Evolutionary conservation across 2,888 invertebrate species (phyloP).

Genomic region (Rhaphigaster nebulosa): DNA sequence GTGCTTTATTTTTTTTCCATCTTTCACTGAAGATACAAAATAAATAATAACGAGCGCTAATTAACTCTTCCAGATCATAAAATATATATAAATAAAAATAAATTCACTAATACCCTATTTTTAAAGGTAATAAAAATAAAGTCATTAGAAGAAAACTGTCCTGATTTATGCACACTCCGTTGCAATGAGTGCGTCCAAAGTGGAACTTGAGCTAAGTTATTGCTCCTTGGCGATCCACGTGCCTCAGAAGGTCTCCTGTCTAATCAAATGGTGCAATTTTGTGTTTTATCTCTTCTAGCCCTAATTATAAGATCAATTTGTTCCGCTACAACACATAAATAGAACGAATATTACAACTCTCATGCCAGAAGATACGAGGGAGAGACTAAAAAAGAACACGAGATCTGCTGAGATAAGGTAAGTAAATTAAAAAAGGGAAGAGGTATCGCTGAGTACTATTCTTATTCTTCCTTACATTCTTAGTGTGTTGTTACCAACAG

Average conservation of each 20-base stretch:
- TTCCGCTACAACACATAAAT: not conserved
- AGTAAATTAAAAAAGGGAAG: too few relatives aligned
- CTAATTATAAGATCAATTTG: not conserved
- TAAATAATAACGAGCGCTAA: not conserved
- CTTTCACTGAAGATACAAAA: too few relatives aligned
- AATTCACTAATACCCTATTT: not conserved
- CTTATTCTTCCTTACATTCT: too few relatives aligned
- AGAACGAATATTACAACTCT: not conserved
- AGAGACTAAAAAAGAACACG: not conserved
- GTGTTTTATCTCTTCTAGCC: not conserved
- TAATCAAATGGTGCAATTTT: not conserved
- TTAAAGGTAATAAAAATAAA: not conserved
- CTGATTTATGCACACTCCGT: not conserved
- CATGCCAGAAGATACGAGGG: not conserved
- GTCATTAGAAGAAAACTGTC: not conserved
- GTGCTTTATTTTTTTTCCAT: too few relatives aligned
- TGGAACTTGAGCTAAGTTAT: not conserved
- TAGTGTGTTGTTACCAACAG: too few relatives aligned
- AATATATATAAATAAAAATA: not conserved
- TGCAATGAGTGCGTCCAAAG: not conserved
- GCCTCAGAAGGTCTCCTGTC: not conserved
- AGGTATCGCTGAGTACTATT: too few relatives aligned
- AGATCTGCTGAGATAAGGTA: not conserved
- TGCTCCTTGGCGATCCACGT: not conserved
- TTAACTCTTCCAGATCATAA: not conserved